Base-by-base conservation (phyloP, 2,888 invertebrate genomes). In the Myopa testacea region DNA sequence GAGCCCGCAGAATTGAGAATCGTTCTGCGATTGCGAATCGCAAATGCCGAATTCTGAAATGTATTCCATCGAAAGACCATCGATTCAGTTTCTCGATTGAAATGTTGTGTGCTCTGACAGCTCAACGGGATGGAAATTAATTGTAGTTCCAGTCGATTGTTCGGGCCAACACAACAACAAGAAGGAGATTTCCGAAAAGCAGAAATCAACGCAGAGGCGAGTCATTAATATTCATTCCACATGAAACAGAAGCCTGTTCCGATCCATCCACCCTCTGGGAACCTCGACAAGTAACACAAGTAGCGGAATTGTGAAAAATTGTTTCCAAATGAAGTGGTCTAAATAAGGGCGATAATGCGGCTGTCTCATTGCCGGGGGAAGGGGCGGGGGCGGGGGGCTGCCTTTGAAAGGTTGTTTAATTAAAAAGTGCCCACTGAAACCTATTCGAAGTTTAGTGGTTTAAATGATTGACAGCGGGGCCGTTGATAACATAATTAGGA, bases 181-280 rank as follows among this genome's bases (percentile, higher is more conserved):
- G 6, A 26, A 52, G 14, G 14, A 45, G 19, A 37, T 26, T 45
- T 45, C 1, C 8, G 12, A 37, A 55, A 70, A 34, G 12, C 34
- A 26, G 37, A 34, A 72, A 73, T 73, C 74, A 74, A 3, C 14
- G 8, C 14, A 34, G 4, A 52, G 19, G 45, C 45, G 45, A 45
- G 55, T 75, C 75, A 75, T 75, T 75, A 75, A 75, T 75, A 34
- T 67, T 67, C 50, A 75, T 75, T 75, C n/a, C 14, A 52, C 10
- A 37, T 50, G 45, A 45, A 34, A 38, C 16, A 19, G n/a, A 4
- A 52, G n/a, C 4, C n/a, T 38, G 71, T 34, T 55, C 5, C 34
- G 8, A 8, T 4, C 19, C 55, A 50, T 26, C 5, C 62, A 10
- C 73, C 26, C 50, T 45, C 73, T 45, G 50, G 34, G 45, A 50